Evolutionary conservation across 2,888 invertebrate genomes (phyloP), one percentile per base, ranked within the genome.

Genomic region (Agrochola circellaris): DNA sequence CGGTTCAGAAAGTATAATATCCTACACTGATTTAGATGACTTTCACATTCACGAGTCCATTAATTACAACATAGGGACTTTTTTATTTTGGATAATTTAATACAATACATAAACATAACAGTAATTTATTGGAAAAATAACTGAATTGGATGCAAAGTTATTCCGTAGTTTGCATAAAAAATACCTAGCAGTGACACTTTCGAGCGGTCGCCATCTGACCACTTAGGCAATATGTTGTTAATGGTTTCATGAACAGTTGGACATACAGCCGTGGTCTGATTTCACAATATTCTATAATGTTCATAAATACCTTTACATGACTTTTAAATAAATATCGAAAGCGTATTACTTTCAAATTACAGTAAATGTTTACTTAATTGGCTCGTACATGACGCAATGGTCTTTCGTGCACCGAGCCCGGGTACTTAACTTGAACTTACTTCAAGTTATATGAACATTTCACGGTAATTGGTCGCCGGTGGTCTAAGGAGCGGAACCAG

Each of bases 341-440:
- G 74, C 75, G 69, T 83, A 77, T 77, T 80, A 86, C 86, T 84
- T 86, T 86, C 78, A 72, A 82, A 81, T 80, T 58, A 80, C 66
- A 73, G 82, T 79, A 76, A 82, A 82, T 73, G 80, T 69, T 73
- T 42, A 77, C 38, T 84, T 86, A 79, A 86, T 77, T 87, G 82
- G 62, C 65, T 65, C 58, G 73, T 75, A 65, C 68, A 66, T 84
- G 75, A 58, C 75, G 70, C 64, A 83, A 86, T 70, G 58, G 68
- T 48, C 62, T 62, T 66, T 20, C 65, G 48, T 20, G 74, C n/a
- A 45, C 42, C 23, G 61, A 65, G 68, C 48, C 34, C 51, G 74
- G 75, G 66, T 67, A 69, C 62, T 76, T 48, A 45, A 56, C 76
- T 79, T 75, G 45, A 61, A 72, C 60, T 73, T 73, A 73, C 67